These are phyloP conservation scores for Rhinogobius similis DNA, from an alignment of 2,113 vertebrate genomes.

Conservation along the genomic window DNA sequence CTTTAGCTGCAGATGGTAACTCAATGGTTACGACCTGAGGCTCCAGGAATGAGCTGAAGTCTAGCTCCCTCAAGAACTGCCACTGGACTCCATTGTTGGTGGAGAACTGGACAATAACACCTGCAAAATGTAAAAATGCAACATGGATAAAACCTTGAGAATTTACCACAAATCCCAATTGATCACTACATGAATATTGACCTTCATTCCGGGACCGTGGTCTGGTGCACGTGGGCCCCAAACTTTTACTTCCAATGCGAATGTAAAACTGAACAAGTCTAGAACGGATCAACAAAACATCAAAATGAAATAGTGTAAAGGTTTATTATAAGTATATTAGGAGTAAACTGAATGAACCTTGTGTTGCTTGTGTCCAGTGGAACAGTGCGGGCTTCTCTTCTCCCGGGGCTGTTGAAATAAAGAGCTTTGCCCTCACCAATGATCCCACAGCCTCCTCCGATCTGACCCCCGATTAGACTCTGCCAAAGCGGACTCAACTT, in stretches of 20 bases:
- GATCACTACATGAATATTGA: no score
- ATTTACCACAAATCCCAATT: no score
- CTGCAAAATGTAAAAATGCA: slow-evolving; percentile 61
- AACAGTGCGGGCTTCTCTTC: slow-evolving; percentile 89
- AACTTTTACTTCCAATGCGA: slow-evolving; percentile 91
- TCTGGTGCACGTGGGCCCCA: slow-evolving; percentile 88
- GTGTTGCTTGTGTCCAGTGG: slow-evolving; percentile 93
- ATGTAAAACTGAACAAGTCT: slow-evolving; percentile 97
- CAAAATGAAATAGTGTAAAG: background rate
- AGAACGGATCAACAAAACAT: slow-evolving; percentile 7
- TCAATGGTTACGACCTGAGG: slow-evolving; percentile 95
- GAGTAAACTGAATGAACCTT: slow-evolving; percentile 73
- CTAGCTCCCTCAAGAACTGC: slow-evolving; percentile 90
- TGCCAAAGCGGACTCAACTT: slow-evolving; percentile 96
- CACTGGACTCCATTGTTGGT: slow-evolving; percentile 93
- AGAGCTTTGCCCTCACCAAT: slow-evolving; percentile 91
- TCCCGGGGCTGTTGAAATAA: slow-evolving; percentile 91
- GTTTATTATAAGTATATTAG: background rate
- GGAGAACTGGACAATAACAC: slow-evolving; percentile 93
- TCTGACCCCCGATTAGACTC: slow-evolving; percentile 89
- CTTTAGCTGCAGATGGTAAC: slow-evolving; percentile 89
- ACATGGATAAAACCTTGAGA: background rate
- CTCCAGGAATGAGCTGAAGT: slow-evolving; percentile 93
- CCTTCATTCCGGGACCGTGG: slow-evolving; percentile 95
- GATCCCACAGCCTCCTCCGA: slow-evolving; percentile 89